Base-by-base conservation (phyloP, 2,113 vertebrate species). In the Ophiodon elongatus region DNA sequence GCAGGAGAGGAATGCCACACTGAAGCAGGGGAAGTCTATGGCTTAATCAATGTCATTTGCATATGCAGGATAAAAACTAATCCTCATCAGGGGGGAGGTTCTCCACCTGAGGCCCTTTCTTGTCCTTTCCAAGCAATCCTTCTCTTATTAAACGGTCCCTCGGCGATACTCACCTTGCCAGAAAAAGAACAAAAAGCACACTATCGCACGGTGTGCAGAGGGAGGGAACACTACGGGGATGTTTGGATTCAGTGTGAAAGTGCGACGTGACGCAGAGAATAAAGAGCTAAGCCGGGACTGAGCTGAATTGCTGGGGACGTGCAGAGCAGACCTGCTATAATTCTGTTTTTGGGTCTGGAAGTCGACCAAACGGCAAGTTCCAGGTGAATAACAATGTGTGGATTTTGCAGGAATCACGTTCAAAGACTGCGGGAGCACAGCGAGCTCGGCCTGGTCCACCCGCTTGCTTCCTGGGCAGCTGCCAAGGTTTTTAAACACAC, bases 41-140 rank as follows among this genome's bases (percentile, higher is more conserved):
- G 72, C 83, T 91, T 92, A 83, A 93, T 92, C 90, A 89, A 90
- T 89, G 75, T 60, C 52, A 92, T 94, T 91, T 94, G 89, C 92
- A 94, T 92, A 93, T 83, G 73, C 81, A 85, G 89, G 89, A 90
- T 90, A 87, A 25, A 89, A 94, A 89, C 78, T 85, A 90, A 93
- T 91, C 90, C 88, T 91, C 88, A 73, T 87, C 74, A 90, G 82
- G 85, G 86, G 15, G 84, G 87, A 83, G 91, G 84, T 82, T 87
- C 86, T 89, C 87, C 90, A 92, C 87, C 92, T 83, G 85, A 86
- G 88, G 89, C 87, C 70, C 76, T 83, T 83, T 84, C 80, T 88
- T 90, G 86, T 91, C 87, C 72, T 88, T 87, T 76, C 77, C 80
- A 80, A 74, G 83, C 80, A 76, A 85, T 88, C 82, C 66, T 64